These are phyloP conservation scores for Porites divaricata DNA, from an alignment of 92 coral and sea anemone species.

Conservation along the genomic window DNA sequence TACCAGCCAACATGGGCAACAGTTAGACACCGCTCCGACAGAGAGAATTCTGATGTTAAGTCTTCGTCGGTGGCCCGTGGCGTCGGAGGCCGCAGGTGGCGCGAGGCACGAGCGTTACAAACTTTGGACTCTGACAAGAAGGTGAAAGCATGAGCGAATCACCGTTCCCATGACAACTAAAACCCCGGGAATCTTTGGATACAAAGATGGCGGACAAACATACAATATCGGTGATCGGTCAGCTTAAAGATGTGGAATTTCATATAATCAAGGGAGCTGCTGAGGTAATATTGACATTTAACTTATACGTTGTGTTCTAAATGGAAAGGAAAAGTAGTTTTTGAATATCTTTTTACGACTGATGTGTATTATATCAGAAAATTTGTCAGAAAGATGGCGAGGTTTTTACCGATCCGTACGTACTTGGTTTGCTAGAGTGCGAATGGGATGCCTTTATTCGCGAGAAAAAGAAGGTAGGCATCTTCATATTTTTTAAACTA, in stretches of 20 bases:
- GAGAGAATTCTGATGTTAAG: too few species aligned
- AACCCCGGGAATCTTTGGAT: slow-evolving; percentile 35
- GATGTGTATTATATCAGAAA: slow-evolving; percentile 61
- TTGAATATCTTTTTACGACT: background rate
- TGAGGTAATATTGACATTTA: slow-evolving; percentile 56
- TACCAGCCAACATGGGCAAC: too few species aligned
- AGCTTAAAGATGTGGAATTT: slow-evolving; percentile 93
- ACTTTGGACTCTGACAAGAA: too few species aligned
- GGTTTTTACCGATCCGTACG: slow-evolving; percentile 70
- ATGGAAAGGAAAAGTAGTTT: background rate
- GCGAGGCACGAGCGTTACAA: too few species aligned
- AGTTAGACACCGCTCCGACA: too few species aligned
- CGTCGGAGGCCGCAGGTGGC: too few species aligned
- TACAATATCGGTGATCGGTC: slow-evolving; percentile 78
- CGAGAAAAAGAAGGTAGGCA: slow-evolving; percentile 82
- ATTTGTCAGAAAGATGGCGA: slow-evolving; percentile 74
- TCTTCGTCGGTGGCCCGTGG: too few species aligned
- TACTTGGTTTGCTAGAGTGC: slow-evolving; percentile 90
- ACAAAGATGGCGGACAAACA: slow-evolving; percentile 87
- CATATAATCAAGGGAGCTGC: slow-evolving; percentile 90
- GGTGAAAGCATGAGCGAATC: background rate
- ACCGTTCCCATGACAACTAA: slow-evolving; percentile 25
- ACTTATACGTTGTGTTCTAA: background rate
- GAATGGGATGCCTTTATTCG: slow-evolving; percentile 90
- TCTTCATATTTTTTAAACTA: background rate